Evolutionary conservation across 2,797 vertebrate genomes (phyloP), one percentile per base, ranked within the genome.

Genomic region (Phoxinus dragarum): DNA sequence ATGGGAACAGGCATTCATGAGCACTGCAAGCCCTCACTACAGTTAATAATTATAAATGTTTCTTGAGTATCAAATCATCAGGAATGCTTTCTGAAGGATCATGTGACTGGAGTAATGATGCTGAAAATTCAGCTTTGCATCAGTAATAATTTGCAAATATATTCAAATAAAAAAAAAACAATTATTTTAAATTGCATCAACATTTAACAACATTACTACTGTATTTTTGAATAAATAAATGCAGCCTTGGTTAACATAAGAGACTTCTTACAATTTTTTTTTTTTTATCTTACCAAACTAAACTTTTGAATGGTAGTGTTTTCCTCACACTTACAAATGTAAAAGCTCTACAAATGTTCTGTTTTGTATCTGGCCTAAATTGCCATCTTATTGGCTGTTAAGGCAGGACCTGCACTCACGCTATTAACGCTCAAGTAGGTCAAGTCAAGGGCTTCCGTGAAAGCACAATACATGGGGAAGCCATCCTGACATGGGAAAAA

Each of bases 391-490:
- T n/a, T 78, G 54, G 64, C 40, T 31, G 52, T 72, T 44, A n/a
- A 10, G 4, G 49, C 34, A 40, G n/a, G 75, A 68, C 47, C 19
- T 61, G 34, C 34, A 31, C 47, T 54, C 1, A 4, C 7, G 17
- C n/a, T 42, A 56, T 54, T 69, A 52, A 31, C 19, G 14, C n/a
- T 42, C 27, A 69, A 68, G 12, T 44, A 78, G 64, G 83, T 79
- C 66, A 78, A 79, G 42, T 78, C 76, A 42, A 78, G 72, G 17
- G 47, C 47, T 84, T 66, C 44, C 36, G 42, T 40, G 21, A 42
- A 78, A 78, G 76, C 16, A 78, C 56, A 66, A 83, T 67, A 74
- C 56, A 75, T 49, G 5, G 6, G 47, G 21, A 79, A 59, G 66
- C 40, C 75, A 71, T 36, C 42, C 52, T 23, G 38, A n/a, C 27